These are phyloP conservation scores for Chrysolina haemoptera DNA, from an alignment of 2,888 invertebrate species.

Conservation along the genomic window DNA sequence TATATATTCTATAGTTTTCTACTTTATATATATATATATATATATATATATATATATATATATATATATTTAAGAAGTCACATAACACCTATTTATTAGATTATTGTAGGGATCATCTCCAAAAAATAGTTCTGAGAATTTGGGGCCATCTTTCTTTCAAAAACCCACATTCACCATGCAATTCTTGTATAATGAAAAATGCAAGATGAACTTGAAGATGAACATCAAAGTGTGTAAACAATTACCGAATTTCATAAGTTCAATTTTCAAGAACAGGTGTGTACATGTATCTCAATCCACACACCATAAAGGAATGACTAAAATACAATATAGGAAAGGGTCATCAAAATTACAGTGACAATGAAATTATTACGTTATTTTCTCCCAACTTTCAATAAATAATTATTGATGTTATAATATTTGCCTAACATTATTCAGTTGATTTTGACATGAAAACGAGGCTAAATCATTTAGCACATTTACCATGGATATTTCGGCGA, in stretches of 20 bases:
- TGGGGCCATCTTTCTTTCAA: no score
- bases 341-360: conserved; percentile 13
- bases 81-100: no score
- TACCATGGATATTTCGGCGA: conserved; percentile 29
- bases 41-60: no score
- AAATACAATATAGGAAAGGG: background rate
- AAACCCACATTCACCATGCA: no score
- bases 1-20: no score
- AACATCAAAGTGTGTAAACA: no score
- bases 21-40: no score
- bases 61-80: no score
- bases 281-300: background rate
- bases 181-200: no score
- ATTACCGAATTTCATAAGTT: background rate
- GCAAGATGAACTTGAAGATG: no score
- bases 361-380: conserved; percentile 24
- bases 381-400: conserved; percentile 38
- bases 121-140: no score
- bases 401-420: conserved; percentile 38
- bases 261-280: conserved; percentile 2
- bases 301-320: background rate
- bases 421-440: conserved; percentile 34
- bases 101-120: no score
- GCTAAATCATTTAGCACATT: conserved; percentile 45
- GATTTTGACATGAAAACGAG: conserved; percentile 35